Evolutionary conservation across 2,888 invertebrate genomes (phyloP), one percentile per base, ranked within the genome.

Genomic region (Agriopis leucophaearia): DNA sequence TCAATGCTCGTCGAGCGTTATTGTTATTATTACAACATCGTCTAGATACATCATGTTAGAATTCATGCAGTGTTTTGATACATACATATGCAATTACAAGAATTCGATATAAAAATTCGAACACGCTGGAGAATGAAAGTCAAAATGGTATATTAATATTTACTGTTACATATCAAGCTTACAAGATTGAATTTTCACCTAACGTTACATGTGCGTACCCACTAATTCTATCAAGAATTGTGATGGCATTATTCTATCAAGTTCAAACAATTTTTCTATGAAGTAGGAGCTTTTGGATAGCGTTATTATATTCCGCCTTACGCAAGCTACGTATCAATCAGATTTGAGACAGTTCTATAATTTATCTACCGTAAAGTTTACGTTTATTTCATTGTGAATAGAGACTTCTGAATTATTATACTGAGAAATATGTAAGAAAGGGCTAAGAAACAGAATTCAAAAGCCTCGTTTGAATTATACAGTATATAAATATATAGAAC

Each of bases 231-330:
- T 76, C 75, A 65, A 75, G 72, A 67, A 44, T 70, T 74, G 79
- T 83, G 77, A 81, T 87, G 88, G 86, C 88, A 89, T 90, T 88
- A 89, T 88, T 86, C 79, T 80, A 86, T 88, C 88, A 88, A 87
- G 82, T 73, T 73, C 67, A 81, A 83, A 85, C 78, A 82, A 79
- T 80, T 84, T 73, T 77, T 74, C 76, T 78, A 79, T 77, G 45
- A 55, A 12, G 77, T 73, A 78, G 76, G 78, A 72, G 78, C 69
- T 73, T 64, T 51, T 78, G 75, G 76, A 77, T 81, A 82, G 82
- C 81, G 72, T 80, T 79, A 81, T 81, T 80, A 83, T 77, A 83
- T 79, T 81, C 72, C 74, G 76, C 78, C 78, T 75, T 78, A 83
- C 81, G 78, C 79, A 86, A 87, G 86, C 87, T 76, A 83, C 77